Evolutionary conservation across 2,113 vertebrate species (phyloP).

Genomic region (Ovis canadensis): DNA sequence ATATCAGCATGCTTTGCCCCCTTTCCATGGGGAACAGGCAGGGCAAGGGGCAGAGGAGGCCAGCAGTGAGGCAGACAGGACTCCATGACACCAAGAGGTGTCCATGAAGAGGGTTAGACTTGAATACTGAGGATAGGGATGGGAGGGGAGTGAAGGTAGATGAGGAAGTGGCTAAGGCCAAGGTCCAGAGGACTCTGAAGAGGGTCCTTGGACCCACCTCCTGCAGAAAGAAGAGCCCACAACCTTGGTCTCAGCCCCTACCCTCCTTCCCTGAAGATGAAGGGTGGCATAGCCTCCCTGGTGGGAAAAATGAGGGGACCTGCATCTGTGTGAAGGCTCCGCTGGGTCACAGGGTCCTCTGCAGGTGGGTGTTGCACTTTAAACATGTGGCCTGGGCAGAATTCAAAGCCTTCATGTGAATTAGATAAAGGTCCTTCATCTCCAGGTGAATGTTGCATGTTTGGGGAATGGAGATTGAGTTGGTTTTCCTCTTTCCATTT

Average conservation of each 20-base stretch:
- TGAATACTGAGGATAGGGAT: not conserved
- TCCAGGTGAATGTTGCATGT: not conserved
- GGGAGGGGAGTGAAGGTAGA: no score
- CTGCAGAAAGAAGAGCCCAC: fast-evolving
- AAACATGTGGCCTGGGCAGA: not conserved
- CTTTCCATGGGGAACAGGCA: not conserved
- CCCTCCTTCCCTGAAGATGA: no score
- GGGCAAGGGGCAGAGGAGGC: not conserved
- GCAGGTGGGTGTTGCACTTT: not conserved
- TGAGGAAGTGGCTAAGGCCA: not conserved
- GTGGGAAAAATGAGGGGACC: not conserved
- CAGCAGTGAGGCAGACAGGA: no score
- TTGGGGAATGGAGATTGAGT: no score
- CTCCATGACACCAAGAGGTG: not conserved
- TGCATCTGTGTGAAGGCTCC: not conserved
- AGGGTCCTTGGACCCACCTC: fast-evolving
- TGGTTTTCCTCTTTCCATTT: not conserved
- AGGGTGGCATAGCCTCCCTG: not conserved
- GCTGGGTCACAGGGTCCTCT: not conserved
- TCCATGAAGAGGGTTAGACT: not conserved
- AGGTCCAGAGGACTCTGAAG: not conserved
- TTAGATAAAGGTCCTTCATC: not conserved
- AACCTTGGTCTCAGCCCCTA: not conserved
- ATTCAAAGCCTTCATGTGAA: not conserved
- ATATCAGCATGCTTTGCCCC: not conserved